phyloP scores from a whole-genome alignment of 2,888 invertebrate genomes.

The Parnassius glacialis region DNA sequence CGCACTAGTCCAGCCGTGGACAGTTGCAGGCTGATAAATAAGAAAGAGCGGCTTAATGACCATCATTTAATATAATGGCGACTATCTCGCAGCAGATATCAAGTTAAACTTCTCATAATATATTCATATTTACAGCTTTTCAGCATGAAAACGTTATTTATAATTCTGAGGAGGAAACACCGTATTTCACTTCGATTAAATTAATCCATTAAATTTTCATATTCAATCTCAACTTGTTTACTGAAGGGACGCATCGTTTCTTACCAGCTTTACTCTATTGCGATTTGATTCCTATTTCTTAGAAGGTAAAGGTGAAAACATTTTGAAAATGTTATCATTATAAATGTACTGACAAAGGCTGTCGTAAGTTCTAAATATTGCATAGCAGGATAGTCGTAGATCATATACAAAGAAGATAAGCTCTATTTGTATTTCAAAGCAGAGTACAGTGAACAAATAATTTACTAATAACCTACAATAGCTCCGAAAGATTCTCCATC shows the following conservation, averaged over 20 bases:
- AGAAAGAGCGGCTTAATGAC: no score
- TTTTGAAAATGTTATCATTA: constrained; percentile 24
- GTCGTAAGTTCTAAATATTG: constrained; percentile 31
- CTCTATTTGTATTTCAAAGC: constrained; percentile 1
- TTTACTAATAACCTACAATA: no score
- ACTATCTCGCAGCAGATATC: background rate
- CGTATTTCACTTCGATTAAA: constrained; percentile 82
- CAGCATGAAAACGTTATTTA: constrained; percentile 40
- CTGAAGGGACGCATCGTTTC: constrained; percentile 75
- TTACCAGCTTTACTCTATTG: constrained; percentile 34
- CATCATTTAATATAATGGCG: no score
- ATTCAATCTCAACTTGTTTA: constrained; percentile 88
- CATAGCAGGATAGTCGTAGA: constrained; percentile 27
- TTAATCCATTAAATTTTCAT: constrained; percentile 89
- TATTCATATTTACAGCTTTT: constrained; percentile 3
- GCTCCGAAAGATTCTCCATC: no score
- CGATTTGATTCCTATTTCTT: constrained; percentile 29
- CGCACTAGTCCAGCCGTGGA: no score
- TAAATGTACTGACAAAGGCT: constrained; percentile 32
- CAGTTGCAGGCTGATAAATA: no score
- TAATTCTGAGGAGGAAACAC: constrained; percentile 51
- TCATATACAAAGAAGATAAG: constrained; percentile 30
- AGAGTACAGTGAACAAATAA: no score
- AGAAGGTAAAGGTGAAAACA: constrained; percentile 20
- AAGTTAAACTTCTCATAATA: background rate